A percentile compares a stretch with the other conserved stretches of the same genome.
These are phyloP conservation scores for Oryzias celebensis DNA, from an alignment of 2,113 vertebrate species.

Conservation along the genomic window DNA sequence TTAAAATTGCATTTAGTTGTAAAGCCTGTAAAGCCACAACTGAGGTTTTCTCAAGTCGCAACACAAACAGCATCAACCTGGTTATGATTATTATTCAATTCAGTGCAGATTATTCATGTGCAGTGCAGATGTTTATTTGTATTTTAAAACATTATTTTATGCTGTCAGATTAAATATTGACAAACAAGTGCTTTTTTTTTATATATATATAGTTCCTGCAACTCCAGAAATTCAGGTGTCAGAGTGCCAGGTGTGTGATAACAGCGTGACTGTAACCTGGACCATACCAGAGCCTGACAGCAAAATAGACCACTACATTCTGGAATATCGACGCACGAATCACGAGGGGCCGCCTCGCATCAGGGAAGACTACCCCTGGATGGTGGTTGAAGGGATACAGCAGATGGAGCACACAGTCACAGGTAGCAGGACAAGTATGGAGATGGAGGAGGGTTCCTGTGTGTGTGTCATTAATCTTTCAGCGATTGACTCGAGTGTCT, in stretches of 20 bases:
- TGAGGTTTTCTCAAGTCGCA: too few species aligned
- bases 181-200: conserved; percentile 2
- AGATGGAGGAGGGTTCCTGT: not conserved
- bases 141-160: not conserved
- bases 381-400: conserved; percentile 92
- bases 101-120: too few species aligned
- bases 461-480: not conserved
- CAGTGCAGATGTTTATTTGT: too few species aligned
- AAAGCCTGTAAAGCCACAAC: too few species aligned
- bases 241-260: conserved; percentile 91
- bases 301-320: conserved; percentile 93
- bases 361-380: conserved; percentile 95
- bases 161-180: not conserved
- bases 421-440: conserved; percentile 62
- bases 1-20: too few species aligned
- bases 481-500: not conserved
- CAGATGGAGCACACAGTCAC: conserved; percentile 84
- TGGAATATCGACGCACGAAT: conserved; percentile 90
- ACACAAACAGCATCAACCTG: too few species aligned
- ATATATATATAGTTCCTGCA: conserved; percentile 78
- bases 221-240: conserved; percentile 88
- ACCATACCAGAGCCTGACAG: conserved; percentile 83
- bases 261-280: conserved; percentile 87
- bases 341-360: conserved; percentile 88
- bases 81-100: too few species aligned